These are phyloP conservation scores for Galaxias olidus DNA, from an alignment of 2,797 vertebrate species.

Conservation along the genomic window DNA sequence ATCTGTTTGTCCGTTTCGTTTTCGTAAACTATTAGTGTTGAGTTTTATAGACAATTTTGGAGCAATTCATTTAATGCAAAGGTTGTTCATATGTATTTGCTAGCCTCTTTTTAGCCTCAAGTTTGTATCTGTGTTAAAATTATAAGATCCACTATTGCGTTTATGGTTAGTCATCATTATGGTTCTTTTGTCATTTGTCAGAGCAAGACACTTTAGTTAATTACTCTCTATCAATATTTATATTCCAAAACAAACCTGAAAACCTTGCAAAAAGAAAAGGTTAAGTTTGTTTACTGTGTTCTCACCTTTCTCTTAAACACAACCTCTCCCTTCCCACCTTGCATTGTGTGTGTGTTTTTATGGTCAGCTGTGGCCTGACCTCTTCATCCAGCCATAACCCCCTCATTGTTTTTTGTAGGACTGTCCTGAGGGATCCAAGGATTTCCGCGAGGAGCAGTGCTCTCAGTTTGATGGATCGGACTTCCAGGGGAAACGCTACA, in stretches of 20 bases:
- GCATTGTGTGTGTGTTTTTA: no score
- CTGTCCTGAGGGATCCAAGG: conserved; percentile 84
- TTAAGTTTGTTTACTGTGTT: no score
- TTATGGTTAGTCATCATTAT: background rate
- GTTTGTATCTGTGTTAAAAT: conserved; percentile 6
- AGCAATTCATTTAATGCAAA: background rate
- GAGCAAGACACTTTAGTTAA: no score
- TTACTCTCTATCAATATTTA: no score
- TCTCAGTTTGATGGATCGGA: conserved; percentile 84
- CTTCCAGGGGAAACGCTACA: conserved; percentile 88
- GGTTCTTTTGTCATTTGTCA: no score
- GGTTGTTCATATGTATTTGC: background rate
- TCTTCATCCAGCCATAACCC: conserved; percentile 6
- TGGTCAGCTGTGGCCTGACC: no score
- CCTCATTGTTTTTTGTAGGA: conserved; percentile 67
- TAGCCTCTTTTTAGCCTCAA: background rate
- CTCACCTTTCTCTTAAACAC: no score
- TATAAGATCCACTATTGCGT: conserved; percentile 2
- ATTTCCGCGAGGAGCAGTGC: conserved; percentile 95
- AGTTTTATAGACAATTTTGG: no score
- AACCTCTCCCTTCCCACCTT: no score
- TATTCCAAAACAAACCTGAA: no score
- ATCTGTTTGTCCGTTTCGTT: background rate
- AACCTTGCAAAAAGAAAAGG: no score
- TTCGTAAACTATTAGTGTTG: background rate